Percentiles rank a stretch among this genome's conserved stretches.
These are phyloP conservation scores for Dasypogon diadema DNA, from an alignment of 2,888 invertebrate species.

Conservation along the genomic window DNA sequence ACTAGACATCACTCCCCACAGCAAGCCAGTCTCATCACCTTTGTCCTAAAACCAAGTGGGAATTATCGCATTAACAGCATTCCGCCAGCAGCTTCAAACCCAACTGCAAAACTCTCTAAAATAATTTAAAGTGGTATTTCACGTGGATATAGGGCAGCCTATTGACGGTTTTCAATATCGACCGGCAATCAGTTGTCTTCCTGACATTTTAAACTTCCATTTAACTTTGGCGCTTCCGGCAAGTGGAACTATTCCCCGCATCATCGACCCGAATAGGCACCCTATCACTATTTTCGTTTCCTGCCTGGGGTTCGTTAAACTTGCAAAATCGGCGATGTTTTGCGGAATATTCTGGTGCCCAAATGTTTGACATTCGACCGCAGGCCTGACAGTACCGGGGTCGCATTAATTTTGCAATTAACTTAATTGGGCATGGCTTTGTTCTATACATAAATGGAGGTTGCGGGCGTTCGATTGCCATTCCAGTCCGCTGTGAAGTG, in stretches of 20 bases:
- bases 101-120: no score
- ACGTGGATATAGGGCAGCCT: no score
- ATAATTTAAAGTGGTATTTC: no score
- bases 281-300: constrained; percentile 11
- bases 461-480: neutral
- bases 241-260: neutral
- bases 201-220: constrained; percentile 7
- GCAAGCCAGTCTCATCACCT: no score
- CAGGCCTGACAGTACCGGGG: constrained; percentile 21
- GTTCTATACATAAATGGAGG: neutral
- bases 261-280: neutral
- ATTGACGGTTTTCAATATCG: neutral
- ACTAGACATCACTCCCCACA: no score
- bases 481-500: neutral
- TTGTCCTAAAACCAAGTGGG: no score
- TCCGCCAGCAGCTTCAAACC: no score
- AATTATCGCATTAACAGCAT: no score
- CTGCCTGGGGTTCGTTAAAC: constrained; percentile 10
- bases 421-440: constrained; percentile 42
- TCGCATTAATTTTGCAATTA: constrained; percentile 42
- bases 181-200: neutral
- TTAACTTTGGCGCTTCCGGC: constrained; percentile 3
- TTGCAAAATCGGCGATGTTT: constrained; percentile 23
- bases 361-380: constrained; percentile 44
- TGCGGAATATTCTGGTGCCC: constrained; percentile 27